Evolutionary conservation across 2,113 vertebrate species (phyloP), one percentile per base, ranked within the genome.

Genomic region (Dipodomys merriami): DNA sequence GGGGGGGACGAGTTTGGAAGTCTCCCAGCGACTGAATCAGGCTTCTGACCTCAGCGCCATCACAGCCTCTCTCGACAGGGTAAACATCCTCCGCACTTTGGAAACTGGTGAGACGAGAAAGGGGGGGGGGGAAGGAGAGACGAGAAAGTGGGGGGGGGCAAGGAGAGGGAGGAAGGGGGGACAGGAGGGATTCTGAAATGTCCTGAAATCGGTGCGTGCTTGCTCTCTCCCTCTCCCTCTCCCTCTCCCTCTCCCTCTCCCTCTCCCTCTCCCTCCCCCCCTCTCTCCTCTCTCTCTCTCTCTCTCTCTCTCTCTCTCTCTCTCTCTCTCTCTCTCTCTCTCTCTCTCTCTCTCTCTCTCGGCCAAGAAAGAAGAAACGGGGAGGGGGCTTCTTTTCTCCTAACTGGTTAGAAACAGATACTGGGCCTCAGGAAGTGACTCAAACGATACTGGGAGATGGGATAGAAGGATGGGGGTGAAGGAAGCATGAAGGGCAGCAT

Each of bases 81-180:
- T 89, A 96, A 96, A 97, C 90, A 93, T 62, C 82, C 72, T 90
- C 30, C 27, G 71, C 3, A 3, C 78, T 91, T 65, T 68, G 39
- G 71, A 91, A 95, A 91, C 91, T 91, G 94, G 90, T 82, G 77
- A 65, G 94, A 78, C 78, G 0, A 62, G 95, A 95, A 95, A 90
- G 25, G 81, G 57, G 16, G 83, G 85, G 89, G 20, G 57, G 49
- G 20, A 2, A 0, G 29, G 69, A 23, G 60, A 74, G n/a, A 77
- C 78, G 0, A 60, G 95, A 95, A 95, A 90, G n/a, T 20, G 81
- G 57, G 12, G 83, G 85, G 89, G 20, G 53, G 49, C 20, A 2
- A 0, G 30, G 25, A 23, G n/a, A 23, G 19, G 35, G 53, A 22
- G 23, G 49, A 18, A 44, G 57, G 53, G 53, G 49, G 44, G n/a